Evolutionary conservation across 1,140 invertebrate genomes (phyloP).

Genomic region (Tribolium castaneum): DNA sequence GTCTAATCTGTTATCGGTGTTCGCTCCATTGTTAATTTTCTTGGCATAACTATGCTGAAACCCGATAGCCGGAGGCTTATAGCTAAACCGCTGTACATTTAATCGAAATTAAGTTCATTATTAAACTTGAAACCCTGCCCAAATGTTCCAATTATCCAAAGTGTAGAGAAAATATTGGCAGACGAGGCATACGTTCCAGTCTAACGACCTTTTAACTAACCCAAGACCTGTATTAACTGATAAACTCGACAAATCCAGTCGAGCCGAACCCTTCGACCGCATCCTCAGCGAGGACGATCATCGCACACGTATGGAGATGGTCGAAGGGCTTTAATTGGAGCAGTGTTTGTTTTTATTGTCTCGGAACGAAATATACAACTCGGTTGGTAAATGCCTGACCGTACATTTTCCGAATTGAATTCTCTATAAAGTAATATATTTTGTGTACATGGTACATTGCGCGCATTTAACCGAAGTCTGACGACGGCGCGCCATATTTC

Average conservation of each 20-base stretch:
- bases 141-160: conserved; percentile 46
- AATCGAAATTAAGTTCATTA: conserved; percentile 52
- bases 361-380: conserved; percentile 45
- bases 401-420: conserved; percentile 54
- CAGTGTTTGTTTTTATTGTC: conserved; percentile 10
- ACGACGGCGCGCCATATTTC: conserved; percentile 20
- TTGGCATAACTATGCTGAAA: conserved; percentile 46
- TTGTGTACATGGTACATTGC: conserved; percentile 48
- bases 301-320: not conserved
- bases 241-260: conserved; percentile 33
- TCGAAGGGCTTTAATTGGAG: not conserved
- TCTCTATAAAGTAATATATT: conserved; percentile 54
- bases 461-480: conserved; percentile 28
- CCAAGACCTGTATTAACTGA: conserved; percentile 40
- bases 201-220: conserved; percentile 42
- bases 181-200: conserved; percentile 33
- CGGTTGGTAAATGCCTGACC: conserved; percentile 47
- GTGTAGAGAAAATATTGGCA: conserved; percentile 38
- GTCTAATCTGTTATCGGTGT: conserved; percentile 18
- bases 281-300: conserved; percentile 16
- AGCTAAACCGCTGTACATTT: conserved; percentile 48
- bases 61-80: conserved; percentile 46
- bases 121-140: conserved; percentile 44
- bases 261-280: conserved; percentile 17
- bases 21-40: conserved; percentile 47